Conservation (phyloP, 2,888 invertebrate genomes). For the Glyphotaelius pellucidus region DNA sequence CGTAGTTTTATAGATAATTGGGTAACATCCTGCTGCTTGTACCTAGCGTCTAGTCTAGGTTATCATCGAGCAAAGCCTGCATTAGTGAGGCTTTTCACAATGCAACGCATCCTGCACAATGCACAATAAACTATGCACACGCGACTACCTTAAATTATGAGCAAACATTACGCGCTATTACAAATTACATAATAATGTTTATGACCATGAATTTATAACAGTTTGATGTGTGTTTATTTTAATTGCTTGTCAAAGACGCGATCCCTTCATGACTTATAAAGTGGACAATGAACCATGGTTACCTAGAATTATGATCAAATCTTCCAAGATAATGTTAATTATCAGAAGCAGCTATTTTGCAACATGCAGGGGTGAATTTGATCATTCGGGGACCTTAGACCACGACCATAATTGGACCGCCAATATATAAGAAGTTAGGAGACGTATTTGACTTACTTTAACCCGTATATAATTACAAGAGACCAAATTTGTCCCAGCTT, state of each 20-base stretch:
- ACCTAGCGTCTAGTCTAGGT: not conserved
- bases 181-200: not conserved
- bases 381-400: too few relatives aligned
- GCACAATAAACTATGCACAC: not conserved
- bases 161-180: not conserved
- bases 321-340: too few relatives aligned
- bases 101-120: constrained; percentile 22
- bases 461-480: too few relatives aligned
- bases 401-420: too few relatives aligned
- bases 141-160: not conserved
- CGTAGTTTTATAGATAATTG: not conserved
- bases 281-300: too few relatives aligned
- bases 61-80: constrained; percentile 26
- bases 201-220: not conserved
- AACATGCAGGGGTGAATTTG: too few relatives aligned
- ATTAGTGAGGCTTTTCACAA: constrained; percentile 33
- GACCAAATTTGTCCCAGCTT: too few relatives aligned
- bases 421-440: too few relatives aligned
- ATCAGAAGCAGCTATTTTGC: too few relatives aligned
- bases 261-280: not conserved
- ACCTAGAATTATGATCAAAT: too few relatives aligned
- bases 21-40: constrained; percentile 28
- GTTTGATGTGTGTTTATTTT: not conserved
- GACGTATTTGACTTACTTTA: too few relatives aligned
- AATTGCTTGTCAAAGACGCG: not conserved